phyloP scores from a whole-genome alignment of 2,113 vertebrate genomes.

The Miniopterus natalensis region DNA sequence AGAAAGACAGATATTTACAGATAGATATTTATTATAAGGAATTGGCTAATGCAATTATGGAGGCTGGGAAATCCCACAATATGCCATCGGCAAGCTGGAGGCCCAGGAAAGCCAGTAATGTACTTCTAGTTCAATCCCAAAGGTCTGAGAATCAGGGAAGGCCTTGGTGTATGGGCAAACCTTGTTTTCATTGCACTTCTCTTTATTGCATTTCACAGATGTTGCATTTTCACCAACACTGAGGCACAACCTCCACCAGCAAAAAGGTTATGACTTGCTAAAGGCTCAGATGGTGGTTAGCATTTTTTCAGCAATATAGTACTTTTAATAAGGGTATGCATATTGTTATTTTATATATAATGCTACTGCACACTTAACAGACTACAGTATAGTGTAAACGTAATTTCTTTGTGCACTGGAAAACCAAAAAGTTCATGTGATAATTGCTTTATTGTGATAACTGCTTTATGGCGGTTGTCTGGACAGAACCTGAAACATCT shows the following conservation, averaged over 20 bases:
- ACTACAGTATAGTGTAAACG: not conserved
- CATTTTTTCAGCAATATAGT: not conserved
- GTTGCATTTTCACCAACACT: not conserved
- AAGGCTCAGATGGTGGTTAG: not conserved
- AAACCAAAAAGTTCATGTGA: not conserved
- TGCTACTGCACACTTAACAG: not conserved
- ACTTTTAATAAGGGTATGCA: not conserved
- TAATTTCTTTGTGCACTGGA: not conserved
- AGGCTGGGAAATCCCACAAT: not conserved
- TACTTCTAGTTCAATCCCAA: not conserved
- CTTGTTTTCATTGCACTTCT: not conserved
- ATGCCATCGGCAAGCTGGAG: not conserved
- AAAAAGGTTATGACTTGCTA: not conserved
- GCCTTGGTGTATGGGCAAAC: not conserved
- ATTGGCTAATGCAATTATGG: not conserved
- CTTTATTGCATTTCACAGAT: not conserved
- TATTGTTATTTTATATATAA: not conserved
- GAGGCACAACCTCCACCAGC: not conserved
- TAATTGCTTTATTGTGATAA: not conserved
- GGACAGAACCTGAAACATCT: not conserved
- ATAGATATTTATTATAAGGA: not conserved
- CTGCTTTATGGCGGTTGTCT: not conserved
- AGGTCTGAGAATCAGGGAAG: not conserved
- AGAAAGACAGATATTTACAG: not conserved
- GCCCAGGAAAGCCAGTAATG: not conserved